Base-by-base conservation (phyloP, 2,113 vertebrate species). In the Neomonachus schauinslandi region DNA sequence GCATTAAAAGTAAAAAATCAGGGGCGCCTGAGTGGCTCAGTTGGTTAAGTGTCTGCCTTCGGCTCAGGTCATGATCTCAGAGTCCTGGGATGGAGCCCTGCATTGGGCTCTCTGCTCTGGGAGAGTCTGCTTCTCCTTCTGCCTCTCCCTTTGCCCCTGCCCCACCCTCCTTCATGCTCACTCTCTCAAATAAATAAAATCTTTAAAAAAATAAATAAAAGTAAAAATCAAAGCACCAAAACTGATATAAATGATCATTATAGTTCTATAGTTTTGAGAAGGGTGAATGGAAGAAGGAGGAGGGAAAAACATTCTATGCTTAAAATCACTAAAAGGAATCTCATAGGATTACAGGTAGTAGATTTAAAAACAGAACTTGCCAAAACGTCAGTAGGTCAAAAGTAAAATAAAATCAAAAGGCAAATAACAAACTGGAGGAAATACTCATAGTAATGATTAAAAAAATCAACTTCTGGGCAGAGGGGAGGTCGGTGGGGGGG, bases 361-460 rank as follows among this genome's bases (percentile, higher is more conserved):
- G 21, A 86, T 82, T 63, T 55, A 81, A 86, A 97, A 95, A 81
- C 46, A 79, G 53, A 86, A 59, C 31, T 21, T 21, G 67, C n/a
- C 51, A 67, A 92, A 89, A 81, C 72, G 79, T 95, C 71, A 89
- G 4, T 51, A 5, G 49, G 21, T 72, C 61, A n/a, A 91, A 88
- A 94, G 24, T 11, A 92, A 92, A 94, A 71, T 49, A 49, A 53
- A 95, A 61, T 77, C 55, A 93, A 95, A 71, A 91, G 26, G 26
- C 57, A 92, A 89, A 89, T 88, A 63, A 83, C 19, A 85, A 92
- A 67, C 49, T n/a, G 22, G 61, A 12, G 26, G 5, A 31, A 77
- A 91, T 61, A 55, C 39, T 74, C 77, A 39, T 26, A 76, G 24
- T 16, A 92, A 81, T 31, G 2, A 89, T 77, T 71, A 36, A 76